Evolutionary conservation across 2,113 vertebrate genomes (phyloP).

Genomic region (Lepisosteus oculatus): DNA sequence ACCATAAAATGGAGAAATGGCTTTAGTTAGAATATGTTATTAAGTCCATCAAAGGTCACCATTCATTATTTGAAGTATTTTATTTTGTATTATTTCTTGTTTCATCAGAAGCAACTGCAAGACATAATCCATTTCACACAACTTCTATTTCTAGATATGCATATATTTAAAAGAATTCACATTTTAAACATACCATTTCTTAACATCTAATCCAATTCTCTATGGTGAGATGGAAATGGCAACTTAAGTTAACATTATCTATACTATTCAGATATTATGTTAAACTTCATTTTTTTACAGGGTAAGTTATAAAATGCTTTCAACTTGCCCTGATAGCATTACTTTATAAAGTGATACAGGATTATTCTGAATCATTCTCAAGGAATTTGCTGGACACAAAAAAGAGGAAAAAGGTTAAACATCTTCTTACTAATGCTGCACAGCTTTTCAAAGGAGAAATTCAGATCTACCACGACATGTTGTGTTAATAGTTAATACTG

Average conservation of each 20-base stretch:
- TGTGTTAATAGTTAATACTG: background rate
- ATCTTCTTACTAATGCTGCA: slow-evolving; percentile 13
- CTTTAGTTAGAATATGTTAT: background rate
- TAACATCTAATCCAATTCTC: slow-evolving; percentile 57
- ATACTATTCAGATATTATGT: slow-evolving; percentile 34
- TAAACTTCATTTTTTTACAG: slow-evolving; percentile 43
- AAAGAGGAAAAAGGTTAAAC: slow-evolving; percentile 26
- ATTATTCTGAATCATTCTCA: slow-evolving; percentile 44
- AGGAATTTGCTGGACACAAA: slow-evolving; percentile 29
- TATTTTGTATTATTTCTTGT: slow-evolving; percentile 42
- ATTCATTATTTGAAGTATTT: slow-evolving; percentile 2
- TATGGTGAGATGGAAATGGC: slow-evolving; percentile 42
- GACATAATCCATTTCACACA: slow-evolving; percentile 50
- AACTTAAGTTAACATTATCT: slow-evolving; percentile 46
- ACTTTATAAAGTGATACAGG: slow-evolving; percentile 42
- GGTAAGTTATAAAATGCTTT: slow-evolving; percentile 39
- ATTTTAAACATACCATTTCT: slow-evolving; percentile 43
- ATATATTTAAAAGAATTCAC: slow-evolving; percentile 38
- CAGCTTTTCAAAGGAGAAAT: slow-evolving; percentile 7
- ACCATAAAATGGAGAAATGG: too few relatives aligned
- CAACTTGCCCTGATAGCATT: slow-evolving; percentile 42
- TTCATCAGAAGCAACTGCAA: slow-evolving; percentile 27
- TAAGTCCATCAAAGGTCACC: background rate
- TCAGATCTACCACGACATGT: background rate
- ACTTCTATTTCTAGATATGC: slow-evolving; percentile 11